A percentile compares a stretch with the other conserved stretches of the same genome.
phyloP scores from a whole-genome alignment of 2,888 invertebrate genomes.

The Leptinotarsa tumamoca region DNA sequence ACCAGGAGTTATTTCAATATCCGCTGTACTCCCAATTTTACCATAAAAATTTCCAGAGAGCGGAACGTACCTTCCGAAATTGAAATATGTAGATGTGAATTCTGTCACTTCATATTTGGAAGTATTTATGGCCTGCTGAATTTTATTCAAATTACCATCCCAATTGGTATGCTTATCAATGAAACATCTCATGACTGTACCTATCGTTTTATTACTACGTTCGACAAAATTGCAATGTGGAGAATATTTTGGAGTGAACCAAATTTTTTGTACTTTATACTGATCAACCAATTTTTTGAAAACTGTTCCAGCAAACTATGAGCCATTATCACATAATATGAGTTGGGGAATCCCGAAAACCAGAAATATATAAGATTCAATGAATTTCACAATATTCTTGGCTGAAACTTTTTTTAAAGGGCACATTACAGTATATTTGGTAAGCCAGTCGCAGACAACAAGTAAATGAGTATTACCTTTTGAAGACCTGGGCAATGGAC shows the following conservation, averaged over 20 bases:
- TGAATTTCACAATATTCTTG: slow-evolving; percentile 17
- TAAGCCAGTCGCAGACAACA: slow-evolving; percentile 35
- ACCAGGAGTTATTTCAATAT: slow-evolving; percentile 21
- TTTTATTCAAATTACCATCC: slow-evolving; percentile 51
- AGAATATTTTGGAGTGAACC: slow-evolving; percentile 46
- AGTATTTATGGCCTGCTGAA: slow-evolving; percentile 42
- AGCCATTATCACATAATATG: slow-evolving; percentile 43
- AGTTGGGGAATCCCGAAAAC: slow-evolving; percentile 37
- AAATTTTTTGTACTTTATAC: slow-evolving; percentile 27
- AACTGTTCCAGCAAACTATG: slow-evolving; percentile 16
- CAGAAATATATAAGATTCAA: slow-evolving; percentile 36
- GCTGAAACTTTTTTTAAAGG: slow-evolving; percentile 33
- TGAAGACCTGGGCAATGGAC: slow-evolving; percentile 41
- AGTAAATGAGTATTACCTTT: slow-evolving; percentile 33
- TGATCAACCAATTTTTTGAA: slow-evolving; percentile 29
- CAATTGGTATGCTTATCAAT: slow-evolving; percentile 40
- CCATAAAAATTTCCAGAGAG: slow-evolving; percentile 40
- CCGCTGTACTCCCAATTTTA: slow-evolving; percentile 29
- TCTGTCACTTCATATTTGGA: slow-evolving; percentile 51
- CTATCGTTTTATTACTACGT: slow-evolving; percentile 52
- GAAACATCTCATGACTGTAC: slow-evolving; percentile 52
- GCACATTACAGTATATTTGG: slow-evolving; percentile 27
- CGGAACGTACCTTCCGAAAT: slow-evolving; percentile 48
- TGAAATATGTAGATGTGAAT: slow-evolving; percentile 48
- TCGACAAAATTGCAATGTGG: slow-evolving; percentile 56